phyloP scores from a whole-genome alignment of 2,888 invertebrate species.

The Macaria liturata region DNA sequence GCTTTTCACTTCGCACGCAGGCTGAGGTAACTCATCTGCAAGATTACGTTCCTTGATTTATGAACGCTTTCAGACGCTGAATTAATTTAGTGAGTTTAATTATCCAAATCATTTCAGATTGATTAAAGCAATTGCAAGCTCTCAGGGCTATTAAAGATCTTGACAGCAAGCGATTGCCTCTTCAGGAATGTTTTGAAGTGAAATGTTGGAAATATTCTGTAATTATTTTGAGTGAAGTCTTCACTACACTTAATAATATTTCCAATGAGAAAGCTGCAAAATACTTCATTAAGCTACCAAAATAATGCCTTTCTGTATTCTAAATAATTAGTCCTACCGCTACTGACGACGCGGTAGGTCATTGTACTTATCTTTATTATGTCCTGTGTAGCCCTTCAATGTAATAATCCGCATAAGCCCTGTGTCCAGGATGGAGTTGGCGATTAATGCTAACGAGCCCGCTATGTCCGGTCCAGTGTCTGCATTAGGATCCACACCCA shows the following conservation, averaged over 20 bases:
- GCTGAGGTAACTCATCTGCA: slow-evolving; percentile 16
- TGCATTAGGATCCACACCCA: slow-evolving; percentile 18
- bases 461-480: slow-evolving; percentile 35
- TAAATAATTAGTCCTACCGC: too few species aligned
- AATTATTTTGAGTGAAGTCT: too few species aligned
- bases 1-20: slow-evolving; percentile 14
- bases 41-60: slow-evolving; percentile 24
- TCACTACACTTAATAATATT: too few species aligned
- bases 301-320: too few species aligned
- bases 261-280: too few species aligned
- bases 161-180: slow-evolving; percentile 8
- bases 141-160: slow-evolving; percentile 11
- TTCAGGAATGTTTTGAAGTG: background rate
- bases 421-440: slow-evolving; percentile 43
- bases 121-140: slow-evolving; percentile 8
- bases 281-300: too few species aligned
- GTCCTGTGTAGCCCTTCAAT: slow-evolving; percentile 33
- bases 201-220: background rate
- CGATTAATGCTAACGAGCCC: slow-evolving; percentile 55
- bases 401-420: slow-evolving; percentile 49
- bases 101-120: slow-evolving; percentile 21
- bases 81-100: slow-evolving; percentile 22
- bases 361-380: slow-evolving; percentile 34
- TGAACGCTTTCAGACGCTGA: slow-evolving; percentile 15
- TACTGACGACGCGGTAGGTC: too few species aligned